phyloP scores from a whole-genome alignment of 2,113 vertebrate genomes.

The Ammodytes marinus region DNA sequence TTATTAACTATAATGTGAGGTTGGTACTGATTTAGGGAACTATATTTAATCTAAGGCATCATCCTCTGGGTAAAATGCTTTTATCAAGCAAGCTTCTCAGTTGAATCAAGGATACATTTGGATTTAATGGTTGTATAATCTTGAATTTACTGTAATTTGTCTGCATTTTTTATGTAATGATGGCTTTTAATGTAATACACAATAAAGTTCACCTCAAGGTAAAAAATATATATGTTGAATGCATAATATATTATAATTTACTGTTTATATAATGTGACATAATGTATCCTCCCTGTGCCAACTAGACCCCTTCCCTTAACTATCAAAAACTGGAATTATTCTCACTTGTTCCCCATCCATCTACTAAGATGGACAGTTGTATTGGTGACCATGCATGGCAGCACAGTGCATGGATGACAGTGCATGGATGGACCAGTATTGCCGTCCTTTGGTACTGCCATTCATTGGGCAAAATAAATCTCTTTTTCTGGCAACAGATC shows the following conservation, averaged over 20 bases:
- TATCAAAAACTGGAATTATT: not conserved
- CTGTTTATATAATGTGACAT: not conserved
- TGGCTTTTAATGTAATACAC: not conserved
- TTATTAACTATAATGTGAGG: too few species aligned
- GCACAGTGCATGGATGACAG: not conserved
- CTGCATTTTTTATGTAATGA: too few species aligned
- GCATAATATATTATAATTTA: not conserved
- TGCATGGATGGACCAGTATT: not conserved
- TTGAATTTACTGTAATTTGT: not conserved
- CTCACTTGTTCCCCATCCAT: not conserved
- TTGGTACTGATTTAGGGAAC: not conserved
- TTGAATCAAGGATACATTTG: not conserved
- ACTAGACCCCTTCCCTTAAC: not conserved
- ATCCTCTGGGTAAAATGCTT: not conserved
- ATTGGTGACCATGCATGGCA: not conserved
- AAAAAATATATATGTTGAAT: not conserved
- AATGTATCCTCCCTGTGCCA: not conserved
- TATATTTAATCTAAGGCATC: not conserved
- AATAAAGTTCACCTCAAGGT: not conserved
- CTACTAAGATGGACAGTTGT: too few species aligned
- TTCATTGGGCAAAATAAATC: not conserved
- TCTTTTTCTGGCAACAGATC: not conserved
- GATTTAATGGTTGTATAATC: not conserved
- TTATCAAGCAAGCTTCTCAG: not conserved
- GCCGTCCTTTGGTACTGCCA: not conserved